Conservation (phyloP, 2,797 vertebrate genomes). For the Poliocrania exsul region DNA sequence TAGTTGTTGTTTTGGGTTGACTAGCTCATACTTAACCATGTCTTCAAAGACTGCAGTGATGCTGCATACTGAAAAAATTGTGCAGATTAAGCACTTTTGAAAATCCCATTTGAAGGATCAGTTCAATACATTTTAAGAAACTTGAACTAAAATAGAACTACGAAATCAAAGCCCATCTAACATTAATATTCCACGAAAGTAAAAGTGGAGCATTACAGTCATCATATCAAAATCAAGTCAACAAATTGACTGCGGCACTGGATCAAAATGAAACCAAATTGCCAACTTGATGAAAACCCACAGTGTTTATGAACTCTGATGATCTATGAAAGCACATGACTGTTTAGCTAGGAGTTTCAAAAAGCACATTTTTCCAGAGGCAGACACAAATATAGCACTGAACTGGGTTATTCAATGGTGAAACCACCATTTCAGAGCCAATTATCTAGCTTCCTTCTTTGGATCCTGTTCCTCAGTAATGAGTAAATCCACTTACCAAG, state of each 20-base stretch:
- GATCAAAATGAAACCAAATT: constrained; percentile 38
- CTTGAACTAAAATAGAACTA: constrained; percentile 14
- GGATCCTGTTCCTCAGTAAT: background rate
- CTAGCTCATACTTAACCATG: background rate
- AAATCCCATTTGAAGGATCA: constrained; percentile 18
- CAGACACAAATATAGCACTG: background rate
- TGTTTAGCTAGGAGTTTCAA: constrained; percentile 23
- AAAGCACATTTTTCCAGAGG: background rate
- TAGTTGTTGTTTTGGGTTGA: background rate
- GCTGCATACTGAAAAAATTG: background rate
- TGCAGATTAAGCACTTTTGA: constrained; percentile 22
- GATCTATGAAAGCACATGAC: background rate
- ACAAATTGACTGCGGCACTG: background rate
- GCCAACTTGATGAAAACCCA: background rate
- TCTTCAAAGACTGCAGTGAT: background rate
- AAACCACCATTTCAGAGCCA: background rate
- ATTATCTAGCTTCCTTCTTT: background rate
- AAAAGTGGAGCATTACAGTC: constrained; percentile 15
- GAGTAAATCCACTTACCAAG: background rate
- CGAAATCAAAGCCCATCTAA: constrained; percentile 46
- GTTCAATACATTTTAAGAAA: constrained; percentile 40
- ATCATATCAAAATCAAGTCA: constrained; percentile 54
- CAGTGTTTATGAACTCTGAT: background rate
- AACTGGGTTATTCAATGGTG: background rate
- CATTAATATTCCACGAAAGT: constrained; percentile 32